These are phyloP conservation scores for Erpetoichthys calabaricus DNA, from an alignment of 2,797 vertebrate genomes.

Conservation along the genomic window DNA sequence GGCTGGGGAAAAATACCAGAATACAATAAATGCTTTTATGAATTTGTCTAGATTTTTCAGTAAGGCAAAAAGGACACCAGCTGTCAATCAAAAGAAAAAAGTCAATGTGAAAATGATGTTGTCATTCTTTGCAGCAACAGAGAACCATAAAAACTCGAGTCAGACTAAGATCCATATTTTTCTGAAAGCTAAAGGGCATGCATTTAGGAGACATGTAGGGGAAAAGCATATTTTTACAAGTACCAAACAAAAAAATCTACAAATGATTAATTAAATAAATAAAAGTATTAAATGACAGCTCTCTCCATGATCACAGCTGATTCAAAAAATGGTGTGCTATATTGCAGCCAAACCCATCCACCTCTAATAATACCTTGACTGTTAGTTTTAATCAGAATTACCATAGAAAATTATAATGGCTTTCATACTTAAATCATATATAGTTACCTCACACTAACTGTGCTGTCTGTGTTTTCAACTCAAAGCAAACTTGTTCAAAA, in stretches of 20 bases:
- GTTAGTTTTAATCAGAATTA: conserved; percentile 19
- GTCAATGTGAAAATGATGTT: neutral
- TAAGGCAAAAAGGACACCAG: neutral
- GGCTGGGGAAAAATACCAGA: conserved; percentile 9
- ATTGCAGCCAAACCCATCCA: neutral
- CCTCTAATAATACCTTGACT: conserved; percentile 6
- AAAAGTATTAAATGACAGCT: neutral
- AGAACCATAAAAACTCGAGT: neutral
- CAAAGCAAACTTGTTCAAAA: too few species aligned
- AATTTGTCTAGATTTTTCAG: neutral
- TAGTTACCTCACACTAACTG: neutral
- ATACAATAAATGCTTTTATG: conserved; percentile 6
- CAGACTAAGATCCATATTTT: neutral
- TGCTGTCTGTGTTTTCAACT: too few species aligned
- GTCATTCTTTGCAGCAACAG: neutral
- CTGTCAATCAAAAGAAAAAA: conserved; percentile 1
- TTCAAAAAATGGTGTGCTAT: neutral
- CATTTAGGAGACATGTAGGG: neutral
- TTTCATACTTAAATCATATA: conserved; percentile 22
- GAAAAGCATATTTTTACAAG: too few species aligned
- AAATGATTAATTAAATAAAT: neutral
- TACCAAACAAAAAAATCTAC: neutral
- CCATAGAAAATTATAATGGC: conserved; percentile 22
- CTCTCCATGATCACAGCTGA: neutral
- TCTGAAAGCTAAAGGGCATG: neutral